Percentiles rank a stretch among this genome's conserved stretches.
These are phyloP conservation scores for Enteromius thamalakanensis DNA, from an alignment of 2,797 vertebrate species.

Conservation along the genomic window DNA sequence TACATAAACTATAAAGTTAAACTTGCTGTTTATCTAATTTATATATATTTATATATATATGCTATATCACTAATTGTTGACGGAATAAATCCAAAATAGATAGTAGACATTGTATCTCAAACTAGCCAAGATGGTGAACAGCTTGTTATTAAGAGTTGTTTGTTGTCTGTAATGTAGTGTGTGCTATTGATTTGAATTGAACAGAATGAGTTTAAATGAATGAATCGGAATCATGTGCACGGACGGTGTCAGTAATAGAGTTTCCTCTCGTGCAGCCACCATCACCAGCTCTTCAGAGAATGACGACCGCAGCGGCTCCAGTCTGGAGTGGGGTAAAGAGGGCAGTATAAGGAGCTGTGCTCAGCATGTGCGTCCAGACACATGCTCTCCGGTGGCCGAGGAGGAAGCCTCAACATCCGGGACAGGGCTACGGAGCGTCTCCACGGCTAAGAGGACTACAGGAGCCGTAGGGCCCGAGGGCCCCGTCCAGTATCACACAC, in stretches of 20 bases:
- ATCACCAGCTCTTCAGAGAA: constrained; percentile 99
- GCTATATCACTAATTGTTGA: background rate
- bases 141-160: background rate
- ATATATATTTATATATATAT: no score
- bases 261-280: constrained; percentile 79
- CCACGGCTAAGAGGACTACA: constrained; percentile 49
- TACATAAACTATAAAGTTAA: background rate
- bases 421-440: constrained; percentile 22
- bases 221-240: background rate
- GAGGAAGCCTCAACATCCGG: constrained; percentile 81
- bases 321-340: constrained; percentile 97
- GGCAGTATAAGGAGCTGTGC: constrained; percentile 86
- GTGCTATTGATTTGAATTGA: background rate
- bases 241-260: background rate
- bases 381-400: constrained; percentile 95
- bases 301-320: constrained; percentile 96
- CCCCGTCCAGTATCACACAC: constrained; percentile 81
- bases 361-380: constrained; percentile 88
- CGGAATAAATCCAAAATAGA: background rate
- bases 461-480: constrained; percentile 75
- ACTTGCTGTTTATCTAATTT: background rate
- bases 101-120: background rate
- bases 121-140: no score
- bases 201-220: background rate
- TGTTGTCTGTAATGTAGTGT: background rate